Percentiles rank a stretch among this genome's conserved stretches.
Conservation (phyloP, 2,797 vertebrate species). For the Falco berigora region DNA sequence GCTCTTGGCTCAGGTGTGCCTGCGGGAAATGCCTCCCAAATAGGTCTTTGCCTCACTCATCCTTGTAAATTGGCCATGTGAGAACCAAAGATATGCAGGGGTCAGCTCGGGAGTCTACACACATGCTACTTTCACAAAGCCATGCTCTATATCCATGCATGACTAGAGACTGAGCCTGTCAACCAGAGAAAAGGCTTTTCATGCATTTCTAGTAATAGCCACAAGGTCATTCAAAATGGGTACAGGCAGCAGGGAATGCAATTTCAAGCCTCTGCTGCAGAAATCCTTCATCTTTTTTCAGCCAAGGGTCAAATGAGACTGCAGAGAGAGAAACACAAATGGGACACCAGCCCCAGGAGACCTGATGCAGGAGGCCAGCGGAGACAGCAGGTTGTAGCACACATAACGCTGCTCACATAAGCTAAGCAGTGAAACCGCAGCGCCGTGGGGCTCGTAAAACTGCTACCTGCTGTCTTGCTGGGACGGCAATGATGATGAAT, state of each 20-base stretch:
- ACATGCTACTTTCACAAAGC: neutral
- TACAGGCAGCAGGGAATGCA: neutral
- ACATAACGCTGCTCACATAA: neutral
- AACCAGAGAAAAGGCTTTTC: slow-evolving; percentile 27
- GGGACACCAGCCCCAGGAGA: neutral
- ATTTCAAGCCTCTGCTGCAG: neutral
- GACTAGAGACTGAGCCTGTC: neutral
- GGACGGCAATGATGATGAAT: neutral
- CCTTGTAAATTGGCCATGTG: neutral
- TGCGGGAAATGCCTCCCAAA: neutral
- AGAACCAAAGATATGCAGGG: neutral
- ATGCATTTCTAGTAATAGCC: slow-evolving; percentile 12
- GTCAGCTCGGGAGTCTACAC: neutral
- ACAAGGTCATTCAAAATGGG: neutral
- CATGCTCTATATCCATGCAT: neutral
- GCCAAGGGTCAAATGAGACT: neutral
- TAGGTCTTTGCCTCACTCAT: neutral
- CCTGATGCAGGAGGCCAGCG: neutral
- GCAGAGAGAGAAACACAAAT: slow-evolving; percentile 7
- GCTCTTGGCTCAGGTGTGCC: neutral
- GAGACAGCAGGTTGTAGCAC: neutral
- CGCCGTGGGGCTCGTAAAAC: neutral
- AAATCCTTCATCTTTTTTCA: slow-evolving; percentile 19
- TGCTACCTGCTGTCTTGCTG: neutral
- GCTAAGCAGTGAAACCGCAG: neutral